Base-by-base conservation (phyloP, 1,140 invertebrate species). In the Meloidogyne floridensis region DNA sequence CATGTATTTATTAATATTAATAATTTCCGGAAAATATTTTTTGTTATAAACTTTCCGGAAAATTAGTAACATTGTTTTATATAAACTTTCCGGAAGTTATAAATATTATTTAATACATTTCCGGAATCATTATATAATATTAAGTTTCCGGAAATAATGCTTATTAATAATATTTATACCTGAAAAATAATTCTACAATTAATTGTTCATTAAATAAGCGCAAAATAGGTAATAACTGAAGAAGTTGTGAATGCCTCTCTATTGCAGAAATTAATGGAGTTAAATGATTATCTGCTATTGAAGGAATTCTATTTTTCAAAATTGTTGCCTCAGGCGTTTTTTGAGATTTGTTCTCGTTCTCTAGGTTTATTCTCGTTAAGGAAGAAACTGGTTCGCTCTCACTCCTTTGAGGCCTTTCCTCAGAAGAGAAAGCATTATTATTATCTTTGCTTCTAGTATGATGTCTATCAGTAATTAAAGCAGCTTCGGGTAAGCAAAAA, bases 171-270 rank as follows among this genome's bases (percentile, higher is more conserved):
- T 6, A 47, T 47, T 47, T 47, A 47, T 47, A 81, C 51, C 74
- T 74, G 54, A 90, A 89, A 91, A 97, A 97, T 54, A 97, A 92
- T 88, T 98, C 95, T 91, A 97, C 96, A 86, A 97, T 92, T 59
- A 95, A 93, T 59, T 93, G 91, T 2, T 94, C 93, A 75, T 94
- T 93, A 86, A 96, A 93, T 70, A 93, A 93, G 72, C 94, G 93
- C 32, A 96, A 91, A 9, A 93, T 93, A 0, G 94, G 93, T 72
- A 97, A 92, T 87, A 94, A 83, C 71, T 84, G 85, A 7, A 90
- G 82, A 11, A 90, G 72, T n/a, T 79, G 85, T 10, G 88, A 87
- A 72, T 85, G 86, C 54, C 86, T 75, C 51, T 88, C 81, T 15
- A 86, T 20, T 11, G 76, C 80, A 15, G 82, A 42, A 43, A 81